Evolutionary conservation across 1,140 invertebrate species (phyloP).

Genomic region (Nephila pilipes): DNA sequence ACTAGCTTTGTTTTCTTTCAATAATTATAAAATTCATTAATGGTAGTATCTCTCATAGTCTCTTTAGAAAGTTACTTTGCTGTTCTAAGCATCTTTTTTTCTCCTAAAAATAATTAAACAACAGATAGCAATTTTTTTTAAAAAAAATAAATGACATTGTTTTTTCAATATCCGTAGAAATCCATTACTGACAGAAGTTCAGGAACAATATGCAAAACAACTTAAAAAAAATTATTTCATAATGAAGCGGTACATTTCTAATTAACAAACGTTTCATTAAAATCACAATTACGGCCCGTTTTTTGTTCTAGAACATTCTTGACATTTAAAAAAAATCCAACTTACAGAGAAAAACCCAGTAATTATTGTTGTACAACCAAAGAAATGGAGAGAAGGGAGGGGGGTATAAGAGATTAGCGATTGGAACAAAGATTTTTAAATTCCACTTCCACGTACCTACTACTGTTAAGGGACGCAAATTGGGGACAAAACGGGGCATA

Average conservation of each 20-base stretch:
- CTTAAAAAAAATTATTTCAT: neutral
- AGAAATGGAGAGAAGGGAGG: neutral
- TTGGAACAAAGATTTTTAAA: slow-evolving; percentile 53
- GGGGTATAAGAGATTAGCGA: neutral
- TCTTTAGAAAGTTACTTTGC: no score
- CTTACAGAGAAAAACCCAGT: neutral
- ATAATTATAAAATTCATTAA: no score
- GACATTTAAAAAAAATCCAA: neutral
- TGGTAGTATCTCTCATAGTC: no score
- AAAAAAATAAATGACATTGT: neutral
- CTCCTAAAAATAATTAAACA: no score
- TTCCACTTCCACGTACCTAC: slow-evolving; percentile 43
- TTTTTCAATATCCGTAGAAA: neutral
- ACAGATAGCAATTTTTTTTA: neutral
- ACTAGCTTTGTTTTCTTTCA: no score
- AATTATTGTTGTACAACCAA: neutral
- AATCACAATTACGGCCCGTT: slow-evolving; percentile 14
- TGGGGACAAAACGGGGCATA: slow-evolving; percentile 52
- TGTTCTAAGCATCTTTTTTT: no score
- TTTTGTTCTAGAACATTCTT: neutral
- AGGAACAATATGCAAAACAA: no score
- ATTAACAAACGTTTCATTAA: slow-evolving; percentile 59
- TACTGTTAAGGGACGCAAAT: slow-evolving; percentile 64
- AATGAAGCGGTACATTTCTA: slow-evolving; percentile 22
- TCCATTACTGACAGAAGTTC: neutral